These are phyloP conservation scores for Emydocephalus ijimae DNA, from an alignment of 2,113 vertebrate genomes.

Conservation along the genomic window DNA sequence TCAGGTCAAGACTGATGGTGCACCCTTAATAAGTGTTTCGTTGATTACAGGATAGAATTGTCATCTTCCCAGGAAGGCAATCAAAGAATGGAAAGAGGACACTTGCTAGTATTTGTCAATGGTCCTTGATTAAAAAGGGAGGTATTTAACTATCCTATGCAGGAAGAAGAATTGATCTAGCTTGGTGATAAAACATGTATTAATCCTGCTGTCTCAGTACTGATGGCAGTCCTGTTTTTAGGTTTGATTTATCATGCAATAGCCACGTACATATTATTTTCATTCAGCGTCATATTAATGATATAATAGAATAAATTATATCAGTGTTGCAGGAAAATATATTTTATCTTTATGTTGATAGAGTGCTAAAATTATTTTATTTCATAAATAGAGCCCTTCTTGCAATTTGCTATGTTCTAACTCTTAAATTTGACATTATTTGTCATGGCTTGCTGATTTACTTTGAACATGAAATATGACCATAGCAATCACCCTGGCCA, in stretches of 20 bases:
- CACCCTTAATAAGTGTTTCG: slow-evolving; percentile 1
- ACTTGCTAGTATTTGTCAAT: slow-evolving; percentile 5
- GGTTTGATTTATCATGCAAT: neutral
- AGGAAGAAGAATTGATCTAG: neutral
- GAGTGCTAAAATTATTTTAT: neutral
- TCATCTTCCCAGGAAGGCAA: slow-evolving; percentile 25
- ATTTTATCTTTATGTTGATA: neutral
- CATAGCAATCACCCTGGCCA: neutral
- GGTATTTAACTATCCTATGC: neutral
- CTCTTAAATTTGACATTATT: neutral
- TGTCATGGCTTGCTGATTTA: neutral
- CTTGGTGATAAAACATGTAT: neutral
- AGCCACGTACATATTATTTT: neutral
- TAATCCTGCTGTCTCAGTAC: neutral
- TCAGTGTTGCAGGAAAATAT: neutral
- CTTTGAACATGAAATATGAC: neutral
- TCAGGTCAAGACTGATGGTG: neutral
- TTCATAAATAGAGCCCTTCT: neutral
- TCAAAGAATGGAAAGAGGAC: slow-evolving; percentile 12
- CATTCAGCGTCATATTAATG: neutral
- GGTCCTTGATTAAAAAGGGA: slow-evolving; percentile 14
- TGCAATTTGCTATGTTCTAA: neutral
- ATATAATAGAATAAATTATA: neutral
- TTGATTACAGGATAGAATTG: slow-evolving; percentile 35
- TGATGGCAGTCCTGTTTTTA: neutral